phyloP scores from a whole-genome alignment of 2,888 invertebrate genomes.

The Iselma pallidipennis region DNA sequence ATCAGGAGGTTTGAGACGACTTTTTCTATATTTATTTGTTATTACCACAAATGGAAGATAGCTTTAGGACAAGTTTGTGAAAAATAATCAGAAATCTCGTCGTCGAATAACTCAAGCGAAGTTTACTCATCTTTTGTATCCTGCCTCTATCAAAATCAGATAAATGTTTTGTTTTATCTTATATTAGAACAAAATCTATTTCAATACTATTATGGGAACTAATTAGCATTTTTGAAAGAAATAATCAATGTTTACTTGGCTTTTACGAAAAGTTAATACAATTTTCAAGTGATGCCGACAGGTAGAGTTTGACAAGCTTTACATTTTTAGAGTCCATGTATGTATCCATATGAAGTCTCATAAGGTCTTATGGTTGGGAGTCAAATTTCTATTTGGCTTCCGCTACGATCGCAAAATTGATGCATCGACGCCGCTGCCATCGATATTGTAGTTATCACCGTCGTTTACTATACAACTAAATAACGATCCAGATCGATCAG shows the following conservation, averaged over 20 bases:
- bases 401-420: neutral
- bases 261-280: neutral
- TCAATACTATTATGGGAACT: too few relatives aligned
- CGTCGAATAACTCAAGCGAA: neutral
- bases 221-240: too few relatives aligned
- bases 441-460: neutral
- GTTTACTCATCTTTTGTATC: neutral
- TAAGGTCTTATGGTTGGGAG: neutral
- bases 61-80: neutral
- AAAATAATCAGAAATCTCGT: neutral
- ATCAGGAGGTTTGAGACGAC: neutral
- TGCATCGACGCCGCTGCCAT: neutral
- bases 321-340: conserved; percentile 6
- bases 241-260: neutral
- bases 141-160: neutral
- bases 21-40: neutral
- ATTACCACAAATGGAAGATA: neutral
- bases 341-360: neutral
- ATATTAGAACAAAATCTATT: too few relatives aligned
- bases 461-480: neutral
- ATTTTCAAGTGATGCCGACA: conserved; percentile 11
- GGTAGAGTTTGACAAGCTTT: conserved; percentile 10
- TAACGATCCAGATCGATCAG: too few relatives aligned
- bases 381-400: neutral
- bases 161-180: too few relatives aligned